Evolutionary conservation across 2,113 vertebrate species (phyloP).

Genomic region (Sciurus niger): DNA sequence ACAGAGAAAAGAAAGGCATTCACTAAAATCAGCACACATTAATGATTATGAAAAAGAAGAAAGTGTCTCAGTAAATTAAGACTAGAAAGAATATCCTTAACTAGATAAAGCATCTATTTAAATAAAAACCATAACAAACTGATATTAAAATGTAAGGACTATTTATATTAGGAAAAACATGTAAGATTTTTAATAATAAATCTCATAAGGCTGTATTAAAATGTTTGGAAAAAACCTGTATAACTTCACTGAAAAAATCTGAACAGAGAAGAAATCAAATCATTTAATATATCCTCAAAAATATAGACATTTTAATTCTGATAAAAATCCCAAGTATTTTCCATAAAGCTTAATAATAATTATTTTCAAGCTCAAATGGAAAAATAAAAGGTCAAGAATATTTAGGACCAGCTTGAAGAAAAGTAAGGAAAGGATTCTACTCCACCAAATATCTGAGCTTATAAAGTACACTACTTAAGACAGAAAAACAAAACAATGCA

Average conservation of each 20-base stretch:
- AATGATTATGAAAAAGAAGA: neutral
- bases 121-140: neutral
- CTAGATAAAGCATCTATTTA: neutral
- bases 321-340: neutral
- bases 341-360: neutral
- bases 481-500: neutral
- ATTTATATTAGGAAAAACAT: neutral
- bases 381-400: neutral
- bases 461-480: neutral
- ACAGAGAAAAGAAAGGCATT: neutral
- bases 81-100: neutral
- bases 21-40: neutral
- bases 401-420: neutral
- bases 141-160: neutral
- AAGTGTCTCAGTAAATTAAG: neutral
- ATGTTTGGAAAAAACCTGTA: neutral
- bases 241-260: neutral
- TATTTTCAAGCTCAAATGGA: conserved; percentile 29
- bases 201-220: neutral
- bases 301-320: neutral
- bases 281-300: neutral
- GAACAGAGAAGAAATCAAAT: neutral
- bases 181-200: neutral
- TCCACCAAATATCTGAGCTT: neutral
- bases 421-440: neutral